Percentiles rank a stretch among this genome's conserved stretches.
Evolutionary conservation across 2,888 invertebrate genomes (phyloP).

Genomic region (Baccha elongata): DNA sequence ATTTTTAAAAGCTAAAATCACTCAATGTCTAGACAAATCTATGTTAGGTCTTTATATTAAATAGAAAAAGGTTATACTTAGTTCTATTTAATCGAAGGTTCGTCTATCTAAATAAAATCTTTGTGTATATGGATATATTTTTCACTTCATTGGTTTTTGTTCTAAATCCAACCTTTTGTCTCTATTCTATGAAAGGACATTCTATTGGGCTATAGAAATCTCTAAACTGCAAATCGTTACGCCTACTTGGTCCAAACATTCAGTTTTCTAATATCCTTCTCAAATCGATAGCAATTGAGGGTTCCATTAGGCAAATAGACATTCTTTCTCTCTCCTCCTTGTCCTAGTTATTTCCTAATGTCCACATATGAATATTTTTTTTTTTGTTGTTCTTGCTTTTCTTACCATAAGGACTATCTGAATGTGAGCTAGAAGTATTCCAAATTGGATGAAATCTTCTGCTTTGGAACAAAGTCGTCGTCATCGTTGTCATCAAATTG

Average conservation of each 20-base stretch:
- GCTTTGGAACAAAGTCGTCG: constrained; percentile 31
- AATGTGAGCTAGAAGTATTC: constrained; percentile 42
- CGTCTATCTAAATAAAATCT: constrained; percentile 23
- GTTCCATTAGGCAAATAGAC: constrained; percentile 69
- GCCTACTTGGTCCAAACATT: constrained; percentile 30
- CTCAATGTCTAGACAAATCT: not conserved
- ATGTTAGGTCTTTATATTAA: not conserved
- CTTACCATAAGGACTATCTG: constrained; percentile 37
- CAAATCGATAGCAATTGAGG: constrained; percentile 64
- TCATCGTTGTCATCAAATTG: constrained; percentile 49
- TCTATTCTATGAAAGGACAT: constrained; percentile 3
- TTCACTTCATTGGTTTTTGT: constrained; percentile 25
- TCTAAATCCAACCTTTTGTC: constrained; percentile 10
- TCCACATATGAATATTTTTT: constrained; percentile 67
- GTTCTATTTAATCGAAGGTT: not conserved
- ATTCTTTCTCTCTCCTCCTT: constrained; percentile 35
- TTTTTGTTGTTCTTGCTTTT: constrained; percentile 1
- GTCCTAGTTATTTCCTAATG: constrained; percentile 60
- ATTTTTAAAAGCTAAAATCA: not conserved
- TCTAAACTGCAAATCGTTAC: constrained; percentile 50
- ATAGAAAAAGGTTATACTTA: not conserved
- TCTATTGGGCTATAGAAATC: constrained; percentile 28
- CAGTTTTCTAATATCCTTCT: constrained; percentile 53
- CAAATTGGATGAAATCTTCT: constrained; percentile 65
- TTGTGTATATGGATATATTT: constrained; percentile 6